These are phyloP conservation scores for Laspeyria flexula DNA, from an alignment of 2,888 invertebrate genomes.

Conservation along the genomic window DNA sequence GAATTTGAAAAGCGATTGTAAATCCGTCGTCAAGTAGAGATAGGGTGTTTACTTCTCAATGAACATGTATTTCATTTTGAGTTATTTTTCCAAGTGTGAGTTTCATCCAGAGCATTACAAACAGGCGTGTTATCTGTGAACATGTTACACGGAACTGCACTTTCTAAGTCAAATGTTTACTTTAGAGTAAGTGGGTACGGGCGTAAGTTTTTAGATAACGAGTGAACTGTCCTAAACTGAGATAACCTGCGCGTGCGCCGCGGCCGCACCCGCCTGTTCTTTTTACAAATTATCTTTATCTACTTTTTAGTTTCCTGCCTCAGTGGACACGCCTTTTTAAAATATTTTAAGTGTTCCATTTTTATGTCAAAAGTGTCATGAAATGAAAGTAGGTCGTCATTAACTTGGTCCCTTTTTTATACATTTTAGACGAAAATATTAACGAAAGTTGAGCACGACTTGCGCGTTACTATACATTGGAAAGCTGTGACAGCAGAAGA, in stretches of 20 bases:
- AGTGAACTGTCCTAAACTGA: conserved; percentile 72
- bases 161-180: conserved; percentile 84
- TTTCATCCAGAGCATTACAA: conserved; percentile 71
- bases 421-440: too few species aligned
- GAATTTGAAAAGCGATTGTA: conserved; percentile 37
- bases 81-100: conserved; percentile 63
- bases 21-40: conserved; percentile 38
- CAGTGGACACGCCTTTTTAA: conserved; percentile 57
- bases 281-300: conserved; percentile 76
- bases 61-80: conserved; percentile 43
- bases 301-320: conserved; percentile 61
- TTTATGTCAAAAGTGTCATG: conserved; percentile 32
- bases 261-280: conserved; percentile 51
- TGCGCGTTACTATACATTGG: too few species aligned
- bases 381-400: conserved; percentile 32
- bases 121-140: conserved; percentile 75
- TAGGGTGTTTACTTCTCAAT: conserved; percentile 63
- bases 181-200: conserved; percentile 75
- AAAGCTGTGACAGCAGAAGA: too few species aligned
- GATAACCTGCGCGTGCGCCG: conserved; percentile 69
- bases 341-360: conserved; percentile 37
- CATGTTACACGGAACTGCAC: conserved; percentile 83
- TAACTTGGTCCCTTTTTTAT: conserved; percentile 11
- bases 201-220: conserved; percentile 76
- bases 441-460: too few species aligned